Evolutionary conservation across 2,113 vertebrate species (phyloP), one percentile per base, ranked within the genome.

Genomic region (Colossoma macropomum): DNA sequence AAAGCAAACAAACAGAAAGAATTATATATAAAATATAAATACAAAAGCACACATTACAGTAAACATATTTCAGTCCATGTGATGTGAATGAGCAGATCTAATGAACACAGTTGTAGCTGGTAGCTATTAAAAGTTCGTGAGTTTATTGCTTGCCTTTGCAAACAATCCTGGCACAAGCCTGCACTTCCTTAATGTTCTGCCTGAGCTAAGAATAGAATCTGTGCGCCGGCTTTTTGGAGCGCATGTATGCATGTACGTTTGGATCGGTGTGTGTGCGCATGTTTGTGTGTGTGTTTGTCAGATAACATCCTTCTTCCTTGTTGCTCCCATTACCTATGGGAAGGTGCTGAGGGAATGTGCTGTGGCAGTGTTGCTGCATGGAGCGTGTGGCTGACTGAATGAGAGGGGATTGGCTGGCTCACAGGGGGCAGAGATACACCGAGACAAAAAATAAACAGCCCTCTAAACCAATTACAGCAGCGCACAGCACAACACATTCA

Each of bases 401-500:
- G 38, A 34, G 48, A 72, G 82, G 21, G 34, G 77, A 70, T 23
- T 59, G n/a, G 41, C 54, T 19, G 86, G 83, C 85, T 32, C 60
- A 60, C 84, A 84, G 86, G 86, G 88, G 81, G 87, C 63, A 32
- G 13, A 79, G 83, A 88, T 54, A 66, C 59, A 3, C 34, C 85
- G 83, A 69, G 77, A 50, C 86, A 83, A 77, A 83, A 85, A 90
- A 91, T 88, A 89, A 91, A 89, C 84, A 89, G 77, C 85, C 87
- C 56, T 86, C 88, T 86, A 87, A 88, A 86, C 88, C 88, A 91
- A 90, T 91, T 93, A 89, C 80, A 87, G 78, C n/a, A 30, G 32
- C 79, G 87, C 66, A 86, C 81, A 89, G 79, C 63, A 73, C 66
- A 75, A 83, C 52, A 83, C 76, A 78, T 27, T 76, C 80, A 86